Evolutionary conservation across 2,797 vertebrate species (phyloP).

Genomic region (Pseudochirops corinnae): DNA sequence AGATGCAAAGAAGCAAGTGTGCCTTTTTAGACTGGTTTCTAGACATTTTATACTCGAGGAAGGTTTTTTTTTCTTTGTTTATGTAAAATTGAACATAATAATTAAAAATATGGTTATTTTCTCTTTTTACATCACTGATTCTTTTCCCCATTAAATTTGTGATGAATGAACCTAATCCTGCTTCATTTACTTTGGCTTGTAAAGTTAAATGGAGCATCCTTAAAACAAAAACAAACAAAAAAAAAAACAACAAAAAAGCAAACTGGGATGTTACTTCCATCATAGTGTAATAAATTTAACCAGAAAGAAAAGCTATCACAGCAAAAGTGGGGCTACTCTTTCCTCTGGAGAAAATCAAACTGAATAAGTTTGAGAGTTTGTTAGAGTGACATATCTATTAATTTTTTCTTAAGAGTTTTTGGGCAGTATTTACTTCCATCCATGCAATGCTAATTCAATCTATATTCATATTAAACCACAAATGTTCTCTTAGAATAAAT

Average conservation of each 20-base stretch:
- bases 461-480: slow-evolving; percentile 45
- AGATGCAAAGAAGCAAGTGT: slow-evolving; percentile 80
- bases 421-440: slow-evolving; percentile 28
- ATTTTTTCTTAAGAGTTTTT: slow-evolving; percentile 29
- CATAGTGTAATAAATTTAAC: slow-evolving; percentile 71
- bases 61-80: slow-evolving; percentile 70
- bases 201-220: slow-evolving; percentile 86
- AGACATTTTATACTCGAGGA: slow-evolving; percentile 26
- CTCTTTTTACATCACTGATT: slow-evolving; percentile 49
- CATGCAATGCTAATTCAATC: slow-evolving; percentile 13
- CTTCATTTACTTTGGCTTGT: slow-evolving; percentile 86
- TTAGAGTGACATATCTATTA: slow-evolving; percentile 40
- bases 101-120: slow-evolving; percentile 61
- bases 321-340: not conserved
- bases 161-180: slow-evolving; percentile 82
- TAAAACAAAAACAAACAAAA: slow-evolving; percentile 75
- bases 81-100: slow-evolving; percentile 58
- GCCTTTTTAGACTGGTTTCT: slow-evolving; percentile 73
- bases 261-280: slow-evolving; percentile 81
- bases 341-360: slow-evolving; percentile 50
- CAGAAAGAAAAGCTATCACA: not conserved
- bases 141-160: slow-evolving; percentile 72
- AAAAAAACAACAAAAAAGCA: slow-evolving; percentile 77
- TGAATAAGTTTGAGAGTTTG: slow-evolving; percentile 60
- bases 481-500: slow-evolving; percentile 31